Percentiles rank a stretch among this genome's conserved stretches.
Conservation (phyloP, 1,140 invertebrate genomes). For the Drosophila orena region DNA sequence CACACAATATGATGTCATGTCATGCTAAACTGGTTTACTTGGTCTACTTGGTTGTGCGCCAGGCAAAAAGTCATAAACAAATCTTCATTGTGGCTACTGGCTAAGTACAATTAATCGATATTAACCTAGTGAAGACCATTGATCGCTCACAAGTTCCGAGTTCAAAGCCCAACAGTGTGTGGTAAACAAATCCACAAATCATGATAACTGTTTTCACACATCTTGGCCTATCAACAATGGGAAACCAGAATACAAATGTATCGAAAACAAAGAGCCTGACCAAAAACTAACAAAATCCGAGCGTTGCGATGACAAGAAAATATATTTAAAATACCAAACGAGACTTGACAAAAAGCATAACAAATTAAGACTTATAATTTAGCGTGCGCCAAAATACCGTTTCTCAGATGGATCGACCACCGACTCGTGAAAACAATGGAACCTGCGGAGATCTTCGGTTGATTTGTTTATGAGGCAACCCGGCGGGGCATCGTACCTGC, state of each 20-base stretch:
- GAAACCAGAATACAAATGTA: slow-evolving; percentile 26
- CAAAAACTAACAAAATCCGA: slow-evolving; percentile 18
- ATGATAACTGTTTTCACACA: slow-evolving; percentile 75
- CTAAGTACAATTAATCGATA: slow-evolving; percentile 12
- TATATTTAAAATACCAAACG: slow-evolving; percentile 54
- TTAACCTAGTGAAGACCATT: slow-evolving; percentile 19
- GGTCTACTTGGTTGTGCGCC: not conserved
- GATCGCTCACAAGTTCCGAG: slow-evolving; percentile 35
- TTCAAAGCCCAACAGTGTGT: slow-evolving; percentile 7
- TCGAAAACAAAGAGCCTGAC: slow-evolving; percentile 18
- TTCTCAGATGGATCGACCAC: slow-evolving; percentile 26
- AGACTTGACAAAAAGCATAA: slow-evolving; percentile 70
- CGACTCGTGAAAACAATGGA: slow-evolving; percentile 49
- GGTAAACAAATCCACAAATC: slow-evolving; percentile 57
- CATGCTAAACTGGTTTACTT: slow-evolving; percentile 6
- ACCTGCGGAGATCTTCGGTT: slow-evolving; percentile 35
- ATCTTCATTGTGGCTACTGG: not conserved
- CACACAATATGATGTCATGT: slow-evolving; percentile 25
- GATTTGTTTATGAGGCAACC: slow-evolving; percentile 71
- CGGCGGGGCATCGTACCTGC: slow-evolving; percentile 46
- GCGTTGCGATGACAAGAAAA: slow-evolving; percentile 37
- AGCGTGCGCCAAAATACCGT: slow-evolving; percentile 81
- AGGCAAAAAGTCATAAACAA: slow-evolving; percentile 15
- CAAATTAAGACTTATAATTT: slow-evolving; percentile 78
- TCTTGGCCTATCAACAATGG: slow-evolving; percentile 63